A percentile compares a stretch with the other conserved stretches of the same genome.
Conservation (phyloP, 2,888 invertebrate species). For the Phasia obesa region DNA sequence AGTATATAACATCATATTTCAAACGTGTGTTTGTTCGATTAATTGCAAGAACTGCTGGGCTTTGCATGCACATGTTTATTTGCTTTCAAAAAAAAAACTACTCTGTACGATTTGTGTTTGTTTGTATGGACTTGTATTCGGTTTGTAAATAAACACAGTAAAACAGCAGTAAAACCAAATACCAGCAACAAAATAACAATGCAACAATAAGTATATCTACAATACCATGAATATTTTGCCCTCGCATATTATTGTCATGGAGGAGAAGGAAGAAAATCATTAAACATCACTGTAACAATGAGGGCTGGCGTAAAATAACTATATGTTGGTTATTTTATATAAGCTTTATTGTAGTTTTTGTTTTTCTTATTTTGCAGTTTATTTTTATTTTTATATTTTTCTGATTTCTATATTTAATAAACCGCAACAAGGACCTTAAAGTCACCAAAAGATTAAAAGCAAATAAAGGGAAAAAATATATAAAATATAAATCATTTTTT, state of each 20-base stretch:
- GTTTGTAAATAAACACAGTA: neutral
- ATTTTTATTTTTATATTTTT: neutral
- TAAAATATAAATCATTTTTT: neutral
- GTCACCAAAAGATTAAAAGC: slow-evolving; percentile 19
- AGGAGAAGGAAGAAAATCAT: slow-evolving; percentile 3
- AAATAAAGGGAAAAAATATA: neutral
- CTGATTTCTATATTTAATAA: neutral
- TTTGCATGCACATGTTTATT: too few species aligned
- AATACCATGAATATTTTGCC: neutral
- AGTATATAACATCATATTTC: too few species aligned
- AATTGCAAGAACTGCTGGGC: too few species aligned
- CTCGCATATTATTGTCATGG: neutral
- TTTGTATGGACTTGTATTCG: neutral
- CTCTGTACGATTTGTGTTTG: neutral
- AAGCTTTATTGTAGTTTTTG: slow-evolving; percentile 6
- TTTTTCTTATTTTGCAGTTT: slow-evolving; percentile 1
- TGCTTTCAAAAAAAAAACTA: neutral
- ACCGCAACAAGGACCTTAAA: slow-evolving; percentile 29
- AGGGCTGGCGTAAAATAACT: slow-evolving; percentile 37
- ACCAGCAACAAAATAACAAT: neutral
- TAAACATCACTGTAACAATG: slow-evolving; percentile 37
- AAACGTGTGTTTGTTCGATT: too few species aligned
- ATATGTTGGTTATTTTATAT: slow-evolving; percentile 18
- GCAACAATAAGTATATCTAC: neutral
- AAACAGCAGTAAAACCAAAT: neutral